Evolutionary conservation across 1,140 invertebrate genomes (phyloP), one percentile per base, ranked within the genome.

Genomic region (Oryctes rhinoceros): DNA sequence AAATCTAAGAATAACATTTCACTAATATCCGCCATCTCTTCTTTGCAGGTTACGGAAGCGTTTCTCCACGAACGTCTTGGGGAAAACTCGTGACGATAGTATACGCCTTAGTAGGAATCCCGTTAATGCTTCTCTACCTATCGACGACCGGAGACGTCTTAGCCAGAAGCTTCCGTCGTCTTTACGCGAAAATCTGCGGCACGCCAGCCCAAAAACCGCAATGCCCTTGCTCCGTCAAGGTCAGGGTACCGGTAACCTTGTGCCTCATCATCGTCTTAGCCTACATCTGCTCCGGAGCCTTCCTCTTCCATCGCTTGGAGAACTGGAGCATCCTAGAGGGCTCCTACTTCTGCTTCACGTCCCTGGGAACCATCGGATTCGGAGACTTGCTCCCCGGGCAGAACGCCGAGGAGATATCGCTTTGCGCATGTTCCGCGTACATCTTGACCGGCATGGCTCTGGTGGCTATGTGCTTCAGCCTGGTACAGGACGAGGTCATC

Each of bases 391-490:
- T 93, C 83, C 92, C 96, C 75, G 88, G 92, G 80, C 92, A 91
- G 85, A 93, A 90, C 83, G 92, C 91, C 74, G 94, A 92, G 84
- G 94, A 96, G 83, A 90, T 95, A 9, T 95, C 95, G 37, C 89
- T 96, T 3, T 93, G 96, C 79, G 92, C 92, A 24, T 94, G 93
- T 80, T 94, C 95, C 20, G 89, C 96, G 35, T 99, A 99, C 87
- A 95, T 99, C 71, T 89, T 99, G 37, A 92, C 98, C 62, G 98
- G 98, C 18, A 96, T 99, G 92, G 96, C 97, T 5, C 91, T 99
- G 78, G 94, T 99, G 80, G 97, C 97, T 18, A 99, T 98, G 95
- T 98, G 97, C 88, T 98, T 98, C 89, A 97, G 96, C 87, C 89
- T 99, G 67, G 96, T 98, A 81, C 97, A 99, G 88, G 97, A 98